A percentile compares a stretch with the other conserved stretches of the same genome.
Evolutionary conservation across 2,113 vertebrate species (phyloP).

Genomic region (Acrocephalus kingi): DNA sequence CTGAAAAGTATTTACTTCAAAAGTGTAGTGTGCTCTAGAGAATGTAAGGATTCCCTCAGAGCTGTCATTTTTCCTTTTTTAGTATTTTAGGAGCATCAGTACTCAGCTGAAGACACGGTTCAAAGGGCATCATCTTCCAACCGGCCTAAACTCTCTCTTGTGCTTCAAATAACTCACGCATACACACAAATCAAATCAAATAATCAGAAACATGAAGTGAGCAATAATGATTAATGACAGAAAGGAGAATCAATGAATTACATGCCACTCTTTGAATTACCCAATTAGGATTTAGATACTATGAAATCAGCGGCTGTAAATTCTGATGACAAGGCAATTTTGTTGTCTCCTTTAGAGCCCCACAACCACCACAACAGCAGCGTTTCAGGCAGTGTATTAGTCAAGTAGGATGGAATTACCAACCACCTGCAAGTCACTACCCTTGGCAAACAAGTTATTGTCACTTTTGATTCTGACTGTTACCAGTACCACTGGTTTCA

Average conservation of each 20-base stretch:
- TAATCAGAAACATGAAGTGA: neutral
- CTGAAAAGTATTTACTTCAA: neutral
- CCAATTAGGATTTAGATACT: neutral
- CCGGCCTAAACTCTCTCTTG: neutral
- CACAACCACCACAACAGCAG: neutral
- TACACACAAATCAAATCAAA: neutral
- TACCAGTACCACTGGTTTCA: neutral
- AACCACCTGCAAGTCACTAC: neutral
- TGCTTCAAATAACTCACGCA: neutral
- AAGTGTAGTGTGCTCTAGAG: neutral
- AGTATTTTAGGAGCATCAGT: neutral
- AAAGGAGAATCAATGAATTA: neutral
- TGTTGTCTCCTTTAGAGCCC: neutral
- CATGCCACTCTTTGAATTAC: neutral
- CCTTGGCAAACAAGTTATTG: neutral
- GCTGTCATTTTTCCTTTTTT: neutral
- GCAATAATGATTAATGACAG: neutral
- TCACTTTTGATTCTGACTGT: slow-evolving; percentile 18
- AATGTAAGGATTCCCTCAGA: neutral
- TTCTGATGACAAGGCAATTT: neutral
- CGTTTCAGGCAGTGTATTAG: neutral
- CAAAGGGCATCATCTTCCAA: neutral
- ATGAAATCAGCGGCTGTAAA: neutral
- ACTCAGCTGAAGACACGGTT: neutral
- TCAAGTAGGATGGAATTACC: neutral